A percentile compares a stretch with the other conserved stretches of the same genome.
phyloP scores from a whole-genome alignment of 2,797 vertebrate species.

The Chiloscyllium punctatum region DNA sequence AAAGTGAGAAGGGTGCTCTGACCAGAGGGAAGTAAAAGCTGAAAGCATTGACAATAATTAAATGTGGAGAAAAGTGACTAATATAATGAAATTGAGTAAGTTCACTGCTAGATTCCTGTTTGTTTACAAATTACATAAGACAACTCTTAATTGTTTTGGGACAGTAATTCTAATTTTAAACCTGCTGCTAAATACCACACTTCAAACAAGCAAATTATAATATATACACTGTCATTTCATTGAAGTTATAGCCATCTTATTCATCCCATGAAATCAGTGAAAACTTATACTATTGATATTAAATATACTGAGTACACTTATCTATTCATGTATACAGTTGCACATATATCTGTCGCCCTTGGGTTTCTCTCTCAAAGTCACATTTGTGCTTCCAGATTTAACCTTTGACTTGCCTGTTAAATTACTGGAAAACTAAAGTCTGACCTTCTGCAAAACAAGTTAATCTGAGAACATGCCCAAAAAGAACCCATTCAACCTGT shows the following conservation, averaged over 20 bases:
- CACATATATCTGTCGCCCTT: neutral
- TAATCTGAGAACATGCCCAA: neutral
- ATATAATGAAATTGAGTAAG: neutral
- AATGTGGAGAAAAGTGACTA: neutral
- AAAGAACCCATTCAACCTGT: neutral
- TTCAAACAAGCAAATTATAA: neutral
- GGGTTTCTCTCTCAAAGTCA: neutral
- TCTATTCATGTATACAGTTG: neutral
- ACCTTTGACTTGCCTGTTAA: neutral
- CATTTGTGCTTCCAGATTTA: neutral
- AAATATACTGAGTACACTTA: neutral
- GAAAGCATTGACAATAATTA: neutral
- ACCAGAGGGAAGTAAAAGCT: neutral
- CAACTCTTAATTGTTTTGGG: slow-evolving; percentile 1
- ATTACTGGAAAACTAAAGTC: neutral
- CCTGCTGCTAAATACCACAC: slow-evolving; percentile 27
- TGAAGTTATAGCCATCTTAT: neutral
- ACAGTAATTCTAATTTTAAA: neutral
- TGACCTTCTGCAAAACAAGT: neutral
- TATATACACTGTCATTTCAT: neutral
- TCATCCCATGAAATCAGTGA: neutral
- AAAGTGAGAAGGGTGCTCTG: neutral
- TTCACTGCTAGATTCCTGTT: slow-evolving; percentile 1
- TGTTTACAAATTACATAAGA: neutral
- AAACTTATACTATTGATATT: no score